Percentiles rank a stretch among this genome's conserved stretches.
phyloP scores from a whole-genome alignment of 53 echinoderm and acorn worm genomes.

The Apostichopus leukothele region DNA sequence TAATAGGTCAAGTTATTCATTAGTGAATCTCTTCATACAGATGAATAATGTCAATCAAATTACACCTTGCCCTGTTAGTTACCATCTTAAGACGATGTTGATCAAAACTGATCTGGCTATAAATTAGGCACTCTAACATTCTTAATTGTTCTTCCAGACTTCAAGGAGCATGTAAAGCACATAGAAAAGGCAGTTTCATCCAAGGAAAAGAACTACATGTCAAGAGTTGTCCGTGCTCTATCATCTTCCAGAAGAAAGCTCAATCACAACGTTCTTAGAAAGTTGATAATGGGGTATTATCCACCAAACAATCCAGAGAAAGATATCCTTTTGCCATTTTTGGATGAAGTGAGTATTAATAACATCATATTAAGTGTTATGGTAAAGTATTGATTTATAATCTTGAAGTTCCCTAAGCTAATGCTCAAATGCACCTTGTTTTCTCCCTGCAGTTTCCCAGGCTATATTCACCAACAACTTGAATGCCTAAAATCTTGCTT shows the following conservation, averaged over 20 bases:
- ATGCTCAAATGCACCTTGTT: too few species aligned
- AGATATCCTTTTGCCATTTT: conserved; percentile 72
- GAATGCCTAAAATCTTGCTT: too few species aligned
- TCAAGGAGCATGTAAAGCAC: conserved; percentile 98
- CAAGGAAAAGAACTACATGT: conserved; percentile 96
- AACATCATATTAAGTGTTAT: background rate
- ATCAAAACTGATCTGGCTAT: too few species aligned
- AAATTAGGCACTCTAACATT: too few species aligned
- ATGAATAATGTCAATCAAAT: too few species aligned
- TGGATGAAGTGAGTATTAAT: conserved; percentile 82
- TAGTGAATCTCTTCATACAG: too few species aligned
- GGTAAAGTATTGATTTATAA: background rate
- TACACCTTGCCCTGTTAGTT: too few species aligned
- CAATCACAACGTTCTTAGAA: conserved; percentile 86
- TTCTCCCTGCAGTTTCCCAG: too few species aligned
- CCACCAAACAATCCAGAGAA: conserved; percentile 64
- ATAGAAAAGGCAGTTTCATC: conserved; percentile 96
- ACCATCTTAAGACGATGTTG: too few species aligned
- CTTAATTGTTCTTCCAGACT: conserved; percentile 59
- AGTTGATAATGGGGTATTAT: conserved; percentile 88
- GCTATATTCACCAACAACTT: too few species aligned
- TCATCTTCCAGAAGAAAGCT: conserved; percentile 89
- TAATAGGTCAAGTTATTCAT: too few species aligned
- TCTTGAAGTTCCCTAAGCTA: background rate
- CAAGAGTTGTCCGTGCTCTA: conserved; percentile 83